A percentile compares a stretch with the other conserved stretches of the same genome.
Conservation (phyloP, 1,140 invertebrate species). For the Drosophila nebulosa region DNA sequence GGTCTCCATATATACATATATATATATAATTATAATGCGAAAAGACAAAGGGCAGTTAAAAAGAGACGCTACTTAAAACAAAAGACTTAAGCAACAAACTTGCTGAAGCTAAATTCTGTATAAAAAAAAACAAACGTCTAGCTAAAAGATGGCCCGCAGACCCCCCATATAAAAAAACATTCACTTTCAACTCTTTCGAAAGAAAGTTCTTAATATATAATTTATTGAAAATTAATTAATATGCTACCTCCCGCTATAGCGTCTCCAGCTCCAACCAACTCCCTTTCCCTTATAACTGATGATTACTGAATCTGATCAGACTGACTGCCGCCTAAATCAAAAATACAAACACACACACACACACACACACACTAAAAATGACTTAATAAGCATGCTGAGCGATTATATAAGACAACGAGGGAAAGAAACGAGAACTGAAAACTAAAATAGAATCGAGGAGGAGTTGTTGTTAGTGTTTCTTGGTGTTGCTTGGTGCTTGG, state of each 20-base stretch:
- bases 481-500: constrained; percentile 14
- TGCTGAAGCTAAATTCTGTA: constrained; percentile 6
- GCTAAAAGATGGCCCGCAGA: background rate
- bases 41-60: constrained; percentile 72
- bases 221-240: constrained; percentile 56
- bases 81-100: constrained; percentile 53
- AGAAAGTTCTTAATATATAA: constrained; percentile 42
- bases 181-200: constrained; percentile 32
- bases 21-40: constrained; percentile 44
- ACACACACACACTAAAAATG: no score
- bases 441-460: constrained; percentile 8
- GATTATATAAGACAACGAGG: constrained; percentile 56
- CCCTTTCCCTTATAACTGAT: background rate
- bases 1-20: no score
- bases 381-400: constrained; percentile 63
- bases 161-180: constrained; percentile 1
- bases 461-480: background rate
- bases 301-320: background rate
- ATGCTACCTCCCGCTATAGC: constrained; percentile 14
- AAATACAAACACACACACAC: background rate
- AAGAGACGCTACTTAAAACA: constrained; percentile 30
- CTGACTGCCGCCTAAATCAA: constrained; percentile 30
- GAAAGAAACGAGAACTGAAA: constrained; percentile 19
- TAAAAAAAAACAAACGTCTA: background rate
- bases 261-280: background rate